Evolutionary conservation across 2,113 vertebrate genomes (phyloP).

Genomic region (Laterallus jamaicensis): DNA sequence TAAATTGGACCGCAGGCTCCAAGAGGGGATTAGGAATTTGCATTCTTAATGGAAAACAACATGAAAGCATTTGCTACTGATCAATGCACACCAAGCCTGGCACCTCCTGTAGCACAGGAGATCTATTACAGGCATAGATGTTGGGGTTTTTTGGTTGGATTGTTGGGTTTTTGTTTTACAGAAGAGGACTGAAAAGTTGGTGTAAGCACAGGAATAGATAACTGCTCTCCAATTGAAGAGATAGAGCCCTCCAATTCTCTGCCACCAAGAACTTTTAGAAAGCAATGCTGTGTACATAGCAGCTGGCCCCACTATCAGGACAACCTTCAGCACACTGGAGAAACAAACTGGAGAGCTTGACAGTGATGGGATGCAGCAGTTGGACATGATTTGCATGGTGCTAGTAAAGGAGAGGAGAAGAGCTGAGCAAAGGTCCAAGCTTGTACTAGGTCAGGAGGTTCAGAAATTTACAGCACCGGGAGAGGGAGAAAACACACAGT

Average conservation of each 20-base stretch:
- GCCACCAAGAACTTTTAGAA: neutral
- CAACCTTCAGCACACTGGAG: neutral
- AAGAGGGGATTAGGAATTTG: neutral
- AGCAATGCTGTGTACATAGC: fast-evolving
- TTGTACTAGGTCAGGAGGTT: neutral
- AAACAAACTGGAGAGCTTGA: neutral
- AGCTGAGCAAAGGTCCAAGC: neutral
- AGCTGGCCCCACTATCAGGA: neutral
- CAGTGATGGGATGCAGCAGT: neutral
- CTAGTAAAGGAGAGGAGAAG: neutral
- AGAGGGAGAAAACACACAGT: neutral
- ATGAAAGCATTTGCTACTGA: neutral
- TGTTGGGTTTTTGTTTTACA: neutral
- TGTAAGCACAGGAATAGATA: neutral
- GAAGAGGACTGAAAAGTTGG: neutral
- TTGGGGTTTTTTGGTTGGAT: neutral
- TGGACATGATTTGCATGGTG: neutral
- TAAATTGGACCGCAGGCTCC: neutral
- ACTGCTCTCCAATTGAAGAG: neutral
- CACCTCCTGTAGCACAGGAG: neutral
- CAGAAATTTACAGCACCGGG: neutral
- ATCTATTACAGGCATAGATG: neutral
- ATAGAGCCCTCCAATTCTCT: neutral
- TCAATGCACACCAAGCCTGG: neutral
- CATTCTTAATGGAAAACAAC: neutral